A percentile compares a stretch with the other conserved stretches of the same genome.
phyloP scores from a whole-genome alignment of 2,113 vertebrate genomes.

The Alaudala cheleensis region DNA sequence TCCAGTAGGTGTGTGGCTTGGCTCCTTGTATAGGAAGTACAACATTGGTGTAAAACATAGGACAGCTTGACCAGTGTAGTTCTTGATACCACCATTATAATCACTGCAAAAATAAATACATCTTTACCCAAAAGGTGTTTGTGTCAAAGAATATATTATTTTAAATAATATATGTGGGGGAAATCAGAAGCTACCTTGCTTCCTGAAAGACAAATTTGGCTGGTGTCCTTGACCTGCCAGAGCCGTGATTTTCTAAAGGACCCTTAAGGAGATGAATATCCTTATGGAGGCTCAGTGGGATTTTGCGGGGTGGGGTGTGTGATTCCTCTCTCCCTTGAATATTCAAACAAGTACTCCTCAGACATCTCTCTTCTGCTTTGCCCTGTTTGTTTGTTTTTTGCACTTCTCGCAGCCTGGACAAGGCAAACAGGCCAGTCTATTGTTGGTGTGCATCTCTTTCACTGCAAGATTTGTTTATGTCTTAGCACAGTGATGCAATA shows the following conservation, averaged over 20 bases:
- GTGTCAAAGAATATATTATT: background rate
- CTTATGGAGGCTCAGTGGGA: background rate
- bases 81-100: background rate
- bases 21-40: background rate
- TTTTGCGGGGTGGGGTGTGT: background rate
- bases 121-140: background rate
- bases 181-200: background rate
- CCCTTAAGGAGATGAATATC: background rate
- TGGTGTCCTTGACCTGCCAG: background rate
- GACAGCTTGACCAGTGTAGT: background rate
- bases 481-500: constrained; percentile 66
- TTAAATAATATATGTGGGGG: background rate
- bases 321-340: background rate
- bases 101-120: background rate
- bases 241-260: background rate
- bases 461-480: constrained; percentile 64
- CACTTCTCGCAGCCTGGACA: background rate
- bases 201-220: background rate
- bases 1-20: background rate
- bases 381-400: constrained; percentile 63
- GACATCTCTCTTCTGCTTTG: constrained; percentile 6
- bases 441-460: constrained; percentile 60
- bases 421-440: constrained; percentile 54
- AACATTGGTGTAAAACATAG: background rate
- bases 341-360: constrained; percentile 8